Base-by-base conservation (phyloP, 2,888 invertebrate species). In the Rambutsinella grinnellia region DNA sequence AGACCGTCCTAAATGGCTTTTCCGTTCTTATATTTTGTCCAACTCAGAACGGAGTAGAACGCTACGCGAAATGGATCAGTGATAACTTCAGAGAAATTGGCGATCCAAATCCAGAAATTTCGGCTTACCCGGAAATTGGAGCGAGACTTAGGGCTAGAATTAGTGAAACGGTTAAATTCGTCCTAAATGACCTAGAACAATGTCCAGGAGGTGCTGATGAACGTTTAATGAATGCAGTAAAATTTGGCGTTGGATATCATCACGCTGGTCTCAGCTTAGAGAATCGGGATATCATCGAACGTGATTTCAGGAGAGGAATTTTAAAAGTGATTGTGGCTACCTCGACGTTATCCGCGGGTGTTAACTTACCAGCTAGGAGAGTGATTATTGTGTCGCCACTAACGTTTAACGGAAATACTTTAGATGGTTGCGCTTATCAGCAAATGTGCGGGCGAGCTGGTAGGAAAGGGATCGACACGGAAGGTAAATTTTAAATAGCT, bases 401-500 rank as follows among this genome's bases (percentile, higher is more conserved):
- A n/a, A 49, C 93, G 63, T 96, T 95, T 86, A 91, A 91, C 84
- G 92, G 92, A 17, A 90, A 90, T 84, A 90, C 92, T 36, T 90
- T 98, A 84, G 94, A 95, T 87, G 91, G 92, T 66, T 88, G 96
- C 19, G 92, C 93, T 0, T 97, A 97, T 85, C 92, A 92, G 80
- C 99, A 99, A 89, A 99, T 99, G 99, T 93, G 95, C 85, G 99
- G 99, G 0, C 90, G 99, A 84, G 98, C 99, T 79, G 99, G 99
- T 0, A 90, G 99, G 85, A 97, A 95, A 90, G 99, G 99, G 17
- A 89, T 88, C 82, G 91, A 91, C 82, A 88, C 89, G 3, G 87
- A 88, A 82, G 89, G 89, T 88, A n/a, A n/a, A n/a, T n/a, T n/a
- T n/a, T n/a, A n/a, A n/a, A n/a, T n/a, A n/a, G n/a, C n/a, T n/a